Evolutionary conservation across 53 echinoderm and acorn worm species (phyloP).

Genomic region (Holothuria scabra): DNA sequence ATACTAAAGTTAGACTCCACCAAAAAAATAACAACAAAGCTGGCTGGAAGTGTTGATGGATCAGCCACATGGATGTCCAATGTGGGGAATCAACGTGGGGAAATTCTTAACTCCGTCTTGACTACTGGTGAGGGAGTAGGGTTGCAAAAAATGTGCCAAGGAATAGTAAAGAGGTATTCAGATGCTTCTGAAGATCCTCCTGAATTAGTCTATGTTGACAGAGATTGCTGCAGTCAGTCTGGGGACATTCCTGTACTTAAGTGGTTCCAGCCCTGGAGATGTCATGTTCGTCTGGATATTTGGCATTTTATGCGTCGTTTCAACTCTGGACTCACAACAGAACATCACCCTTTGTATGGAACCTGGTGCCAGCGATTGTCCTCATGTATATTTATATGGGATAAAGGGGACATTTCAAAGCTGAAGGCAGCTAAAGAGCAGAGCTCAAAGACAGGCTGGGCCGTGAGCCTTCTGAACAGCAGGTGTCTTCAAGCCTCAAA

Average conservation of each 20-base stretch:
- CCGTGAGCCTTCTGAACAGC: constrained; percentile 21
- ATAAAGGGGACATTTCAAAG: too few relatives aligned
- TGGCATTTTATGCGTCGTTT: too few relatives aligned
- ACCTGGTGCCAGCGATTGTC: constrained; percentile 41
- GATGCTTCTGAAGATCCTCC: constrained; percentile 45
- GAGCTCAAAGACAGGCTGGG: neutral
- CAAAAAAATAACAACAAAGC: too few relatives aligned
- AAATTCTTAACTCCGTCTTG: too few relatives aligned
- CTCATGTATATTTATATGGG: too few relatives aligned
- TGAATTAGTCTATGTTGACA: constrained; percentile 43
- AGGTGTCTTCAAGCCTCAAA: constrained; percentile 24
- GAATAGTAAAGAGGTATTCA: constrained; percentile 47
- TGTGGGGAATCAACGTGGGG: too few relatives aligned
- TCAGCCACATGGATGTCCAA: too few relatives aligned
- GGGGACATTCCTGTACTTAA: constrained; percentile 22
- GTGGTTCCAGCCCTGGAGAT: constrained; percentile 40
- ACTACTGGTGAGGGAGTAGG: too few relatives aligned
- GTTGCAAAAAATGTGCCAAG: too few relatives aligned
- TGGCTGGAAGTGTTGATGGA: too few relatives aligned
- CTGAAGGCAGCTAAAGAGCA: too few relatives aligned
- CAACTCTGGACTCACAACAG: constrained; percentile 48
- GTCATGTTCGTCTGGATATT: constrained; percentile 31
- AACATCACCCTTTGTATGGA: constrained; percentile 55
- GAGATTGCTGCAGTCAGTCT: constrained; percentile 49
- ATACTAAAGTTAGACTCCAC: too few relatives aligned